Percentiles rank a stretch among this genome's conserved stretches.
phyloP scores from a whole-genome alignment of 2,113 vertebrate genomes.

The Myotis davidii region DNA sequence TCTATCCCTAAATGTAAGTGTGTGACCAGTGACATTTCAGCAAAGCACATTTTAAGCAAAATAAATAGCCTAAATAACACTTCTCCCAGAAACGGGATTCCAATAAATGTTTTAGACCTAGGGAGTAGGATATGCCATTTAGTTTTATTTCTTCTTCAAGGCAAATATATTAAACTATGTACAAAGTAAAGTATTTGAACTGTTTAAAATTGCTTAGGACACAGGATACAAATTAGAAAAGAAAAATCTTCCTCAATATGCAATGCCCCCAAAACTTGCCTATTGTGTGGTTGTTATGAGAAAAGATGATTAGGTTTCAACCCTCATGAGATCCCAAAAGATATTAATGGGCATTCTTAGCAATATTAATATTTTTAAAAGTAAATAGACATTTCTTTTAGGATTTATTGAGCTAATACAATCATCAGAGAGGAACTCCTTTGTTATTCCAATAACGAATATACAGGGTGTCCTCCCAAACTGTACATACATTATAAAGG shows the following conservation, averaged over 20 bases:
- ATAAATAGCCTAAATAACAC: background rate
- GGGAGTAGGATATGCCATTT: background rate
- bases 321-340: background rate
- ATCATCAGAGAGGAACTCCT: background rate
- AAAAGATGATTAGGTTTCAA: background rate
- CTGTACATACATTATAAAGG: no score
- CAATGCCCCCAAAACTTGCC: background rate
- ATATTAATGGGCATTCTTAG: background rate
- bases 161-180: background rate
- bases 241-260: background rate
- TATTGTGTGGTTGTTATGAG: background rate
- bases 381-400: background rate
- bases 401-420: background rate
- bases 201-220: background rate
- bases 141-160: slow-evolving; percentile 4
- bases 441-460: background rate
- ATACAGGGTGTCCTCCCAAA: no score
- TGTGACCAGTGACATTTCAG: slow-evolving; percentile 68
- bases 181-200: background rate
- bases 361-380: background rate
- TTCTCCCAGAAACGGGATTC: background rate
- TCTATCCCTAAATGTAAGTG: background rate
- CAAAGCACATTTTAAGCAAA: slow-evolving; percentile 32
- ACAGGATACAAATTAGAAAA: background rate
- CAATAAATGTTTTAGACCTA: background rate